Percentiles rank a stretch among this genome's conserved stretches.
These are phyloP conservation scores for Leptinotarsa undecemlineata DNA, from an alignment of 1,140 invertebrate species.

Conservation along the genomic window DNA sequence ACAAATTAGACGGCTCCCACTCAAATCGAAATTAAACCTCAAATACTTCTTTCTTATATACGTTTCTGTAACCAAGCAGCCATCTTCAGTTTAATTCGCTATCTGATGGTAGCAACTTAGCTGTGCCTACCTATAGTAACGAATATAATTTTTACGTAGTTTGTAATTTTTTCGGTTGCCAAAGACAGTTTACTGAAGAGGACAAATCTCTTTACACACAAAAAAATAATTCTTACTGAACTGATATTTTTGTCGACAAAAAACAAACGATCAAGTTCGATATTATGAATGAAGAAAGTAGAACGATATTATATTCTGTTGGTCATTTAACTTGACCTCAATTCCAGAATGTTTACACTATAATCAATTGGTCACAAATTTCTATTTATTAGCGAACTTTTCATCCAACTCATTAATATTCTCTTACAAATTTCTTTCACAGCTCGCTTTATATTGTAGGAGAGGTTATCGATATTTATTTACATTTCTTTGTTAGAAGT, in stretches of 20 bases:
- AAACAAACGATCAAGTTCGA: not conserved
- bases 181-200: no score
- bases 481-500: not conserved
- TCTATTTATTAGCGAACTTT: not conserved
- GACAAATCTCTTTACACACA: no score
- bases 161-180: no score
- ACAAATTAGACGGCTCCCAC: no score
- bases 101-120: no score
- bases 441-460: not conserved
- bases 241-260: not conserved
- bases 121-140: no score
- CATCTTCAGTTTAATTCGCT: no score
- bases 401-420: not conserved
- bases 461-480: not conserved
- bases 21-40: no score
- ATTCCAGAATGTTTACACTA: constrained; percentile 3
- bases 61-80: no score
- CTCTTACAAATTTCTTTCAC: not conserved
- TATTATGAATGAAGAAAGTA: not conserved
- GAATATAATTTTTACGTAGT: no score
- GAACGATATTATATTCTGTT: constrained; percentile 6
- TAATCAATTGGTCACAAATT: not conserved
- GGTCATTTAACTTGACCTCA: constrained; percentile 7
- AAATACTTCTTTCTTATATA: no score
- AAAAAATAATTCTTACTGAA: no score